Percentiles rank a stretch among this genome's conserved stretches.
phyloP scores from a whole-genome alignment of 2,797 vertebrate genomes.

The Delichon dasypus region DNA sequence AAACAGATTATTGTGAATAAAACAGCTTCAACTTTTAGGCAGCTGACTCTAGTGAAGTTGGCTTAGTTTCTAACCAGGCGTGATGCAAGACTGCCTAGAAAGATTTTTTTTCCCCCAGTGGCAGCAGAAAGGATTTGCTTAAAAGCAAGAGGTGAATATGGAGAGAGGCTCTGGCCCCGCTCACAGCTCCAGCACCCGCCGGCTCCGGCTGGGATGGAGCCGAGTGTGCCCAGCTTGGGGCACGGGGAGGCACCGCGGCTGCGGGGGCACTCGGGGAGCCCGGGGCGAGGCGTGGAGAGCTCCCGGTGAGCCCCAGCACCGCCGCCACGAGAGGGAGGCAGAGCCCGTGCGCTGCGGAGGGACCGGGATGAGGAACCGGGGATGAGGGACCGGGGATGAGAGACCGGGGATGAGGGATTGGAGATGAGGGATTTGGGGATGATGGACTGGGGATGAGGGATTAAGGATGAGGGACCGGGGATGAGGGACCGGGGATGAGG shows the following conservation, averaged over 20 bases:
- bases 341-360: not conserved
- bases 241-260: not conserved
- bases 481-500: not conserved
- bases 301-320: not conserved
- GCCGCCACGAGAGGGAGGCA: conserved; percentile 39
- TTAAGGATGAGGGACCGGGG: rapidly evolving
- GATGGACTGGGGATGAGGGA: rapidly evolving
- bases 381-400: too few species aligned
- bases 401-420: too few species aligned
- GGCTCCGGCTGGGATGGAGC: not conserved
- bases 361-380: too few species aligned
- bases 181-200: not conserved
- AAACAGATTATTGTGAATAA: conserved; percentile 67
- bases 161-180: not conserved
- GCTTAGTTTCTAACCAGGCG: not conserved
- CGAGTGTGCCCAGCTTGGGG: not conserved
- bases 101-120: not conserved
- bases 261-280: not conserved
- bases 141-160: not conserved
- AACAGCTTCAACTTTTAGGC: conserved; percentile 50
- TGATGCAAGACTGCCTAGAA: conserved; percentile 52
- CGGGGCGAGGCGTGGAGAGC: rapidly evolving
- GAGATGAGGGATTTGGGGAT: too few species aligned
- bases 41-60: conserved; percentile 42
- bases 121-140: not conserved